Conservation (phyloP, 2,888 invertebrate genomes). For the Drosophila infuscata region DNA sequence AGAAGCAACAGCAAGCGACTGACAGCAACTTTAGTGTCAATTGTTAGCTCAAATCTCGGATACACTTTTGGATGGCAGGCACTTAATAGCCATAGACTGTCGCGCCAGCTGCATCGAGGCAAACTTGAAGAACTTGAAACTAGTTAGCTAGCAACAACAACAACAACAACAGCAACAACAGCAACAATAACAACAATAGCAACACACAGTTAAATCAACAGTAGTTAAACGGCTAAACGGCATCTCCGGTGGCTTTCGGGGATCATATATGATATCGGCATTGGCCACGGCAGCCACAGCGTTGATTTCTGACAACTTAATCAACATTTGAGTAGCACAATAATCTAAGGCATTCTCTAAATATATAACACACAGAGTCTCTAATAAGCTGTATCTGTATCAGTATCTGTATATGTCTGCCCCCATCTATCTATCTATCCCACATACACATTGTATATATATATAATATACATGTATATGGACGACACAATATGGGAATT, state of each 20-base stretch:
- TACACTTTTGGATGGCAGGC: constrained; percentile 58
- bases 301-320: constrained; percentile 78
- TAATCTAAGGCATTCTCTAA: constrained; percentile 70
- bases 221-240: constrained; percentile 65
- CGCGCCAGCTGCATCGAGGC: constrained; percentile 45
- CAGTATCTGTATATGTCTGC: not conserved
- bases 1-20: constrained; percentile 17
- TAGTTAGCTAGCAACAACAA: constrained; percentile 11
- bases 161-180: constrained; percentile 20
- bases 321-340: constrained; percentile 60
- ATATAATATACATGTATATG: constrained; percentile 1
- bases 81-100: constrained; percentile 40
- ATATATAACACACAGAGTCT: constrained; percentile 37
- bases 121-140: constrained; percentile 21
- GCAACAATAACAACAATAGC: constrained; percentile 20
- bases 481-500: constrained; percentile 30
- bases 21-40: constrained; percentile 58
- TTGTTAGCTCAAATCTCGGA: constrained; percentile 61
- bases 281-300: constrained; percentile 18
- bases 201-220: constrained; percentile 44
- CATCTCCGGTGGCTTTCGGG: constrained; percentile 54
- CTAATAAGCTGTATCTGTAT: constrained; percentile 42
- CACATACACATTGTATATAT: not conserved
- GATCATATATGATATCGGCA: constrained; percentile 45
- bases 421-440: constrained; percentile 12